Evolutionary conservation across 2,797 vertebrate species (phyloP).

Genomic region (Taeniopygia guttata): DNA sequence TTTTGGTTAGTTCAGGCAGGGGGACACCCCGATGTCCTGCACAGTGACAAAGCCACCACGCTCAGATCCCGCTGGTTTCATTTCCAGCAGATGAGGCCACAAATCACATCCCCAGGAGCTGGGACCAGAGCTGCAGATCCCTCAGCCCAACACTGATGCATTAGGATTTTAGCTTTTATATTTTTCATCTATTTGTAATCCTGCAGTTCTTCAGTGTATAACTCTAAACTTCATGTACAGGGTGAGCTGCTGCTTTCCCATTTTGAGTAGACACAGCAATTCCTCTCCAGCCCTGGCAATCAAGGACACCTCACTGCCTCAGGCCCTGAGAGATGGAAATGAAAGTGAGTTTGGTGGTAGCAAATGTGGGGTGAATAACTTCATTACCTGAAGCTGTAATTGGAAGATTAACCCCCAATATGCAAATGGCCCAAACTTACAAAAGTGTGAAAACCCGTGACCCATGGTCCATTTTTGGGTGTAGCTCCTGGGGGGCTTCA

Average conservation of each 20-base stretch:
- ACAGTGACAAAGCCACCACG: neutral
- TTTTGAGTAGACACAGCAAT: neutral
- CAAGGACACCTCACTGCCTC: neutral
- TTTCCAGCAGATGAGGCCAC: neutral
- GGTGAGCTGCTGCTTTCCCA: neutral
- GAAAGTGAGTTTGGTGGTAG: neutral
- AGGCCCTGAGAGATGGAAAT: neutral
- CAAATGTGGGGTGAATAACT: neutral
- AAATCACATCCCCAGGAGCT: neutral
- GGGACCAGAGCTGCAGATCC: neutral
- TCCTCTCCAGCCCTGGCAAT: neutral
- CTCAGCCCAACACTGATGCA: neutral
- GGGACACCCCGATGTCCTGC: neutral
- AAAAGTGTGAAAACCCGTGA: neutral
- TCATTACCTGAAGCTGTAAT: no score
- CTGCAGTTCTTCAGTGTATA: neutral
- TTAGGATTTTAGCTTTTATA: neutral
- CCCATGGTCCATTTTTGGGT: no score
- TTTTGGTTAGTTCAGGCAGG: neutral
- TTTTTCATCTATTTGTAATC: neutral
- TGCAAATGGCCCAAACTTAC: neutral
- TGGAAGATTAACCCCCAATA: neutral
- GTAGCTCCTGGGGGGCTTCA: no score
- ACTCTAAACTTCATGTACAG: fast-evolving
- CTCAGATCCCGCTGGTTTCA: neutral